Evolutionary conservation across 2,113 vertebrate genomes (phyloP).

Genomic region (Gallinago media): DNA sequence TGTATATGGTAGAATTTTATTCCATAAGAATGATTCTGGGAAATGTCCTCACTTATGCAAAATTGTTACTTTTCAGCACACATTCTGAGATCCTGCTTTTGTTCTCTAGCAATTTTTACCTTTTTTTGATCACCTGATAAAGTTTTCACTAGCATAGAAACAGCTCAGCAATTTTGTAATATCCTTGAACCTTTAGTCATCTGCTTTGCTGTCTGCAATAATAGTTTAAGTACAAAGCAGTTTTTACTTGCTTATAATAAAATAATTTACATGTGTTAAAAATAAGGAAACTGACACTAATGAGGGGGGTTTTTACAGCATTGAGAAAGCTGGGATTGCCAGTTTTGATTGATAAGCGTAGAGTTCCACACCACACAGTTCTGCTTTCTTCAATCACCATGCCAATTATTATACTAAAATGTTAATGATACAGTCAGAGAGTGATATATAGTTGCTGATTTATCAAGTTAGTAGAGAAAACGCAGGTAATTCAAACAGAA

Average conservation of each 20-base stretch:
- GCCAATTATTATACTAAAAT: slow-evolving; percentile 60
- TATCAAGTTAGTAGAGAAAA: slow-evolving; percentile 21
- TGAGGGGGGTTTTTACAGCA: slow-evolving; percentile 4
- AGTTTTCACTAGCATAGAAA: neutral
- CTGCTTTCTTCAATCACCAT: slow-evolving; percentile 51
- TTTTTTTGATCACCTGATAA: neutral
- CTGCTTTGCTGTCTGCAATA: neutral
- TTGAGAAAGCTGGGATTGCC: slow-evolving; percentile 21
- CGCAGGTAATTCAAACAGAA: slow-evolving; percentile 16
- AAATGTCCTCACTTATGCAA: neutral
- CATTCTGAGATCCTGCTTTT: neutral
- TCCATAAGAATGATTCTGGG: neutral
- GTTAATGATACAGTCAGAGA: slow-evolving; percentile 35
- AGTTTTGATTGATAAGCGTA: neutral
- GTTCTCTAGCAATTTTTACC: neutral
- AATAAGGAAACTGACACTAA: slow-evolving; percentile 22
- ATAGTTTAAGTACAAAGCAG: neutral
- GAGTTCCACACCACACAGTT: slow-evolving; percentile 24
- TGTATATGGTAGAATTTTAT: neutral
- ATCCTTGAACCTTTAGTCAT: neutral
- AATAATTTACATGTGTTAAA: neutral
- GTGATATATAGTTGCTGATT: neutral
- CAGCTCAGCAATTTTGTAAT: neutral
- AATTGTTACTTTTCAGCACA: neutral
- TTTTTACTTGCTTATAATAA: neutral